These are phyloP conservation scores for Chamaea fasciata DNA, from an alignment of 2,113 vertebrate genomes.

Conservation along the genomic window DNA sequence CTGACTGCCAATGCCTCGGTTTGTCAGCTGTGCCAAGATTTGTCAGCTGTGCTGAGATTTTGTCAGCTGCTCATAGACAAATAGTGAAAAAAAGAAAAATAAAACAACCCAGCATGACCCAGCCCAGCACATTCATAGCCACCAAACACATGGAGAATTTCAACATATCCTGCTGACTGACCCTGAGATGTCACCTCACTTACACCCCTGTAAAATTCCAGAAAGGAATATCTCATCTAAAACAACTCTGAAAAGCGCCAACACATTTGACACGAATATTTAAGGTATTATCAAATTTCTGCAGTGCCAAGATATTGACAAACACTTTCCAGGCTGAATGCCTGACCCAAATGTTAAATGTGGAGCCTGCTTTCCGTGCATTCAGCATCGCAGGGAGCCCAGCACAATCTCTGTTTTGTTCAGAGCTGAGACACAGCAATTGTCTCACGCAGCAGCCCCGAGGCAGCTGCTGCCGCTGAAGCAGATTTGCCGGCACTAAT, in stretches of 20 bases:
- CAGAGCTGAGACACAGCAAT: background rate
- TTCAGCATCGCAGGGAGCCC: background rate
- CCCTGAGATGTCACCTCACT: background rate
- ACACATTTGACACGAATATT: background rate
- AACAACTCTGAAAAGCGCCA: background rate
- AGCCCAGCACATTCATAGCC: background rate
- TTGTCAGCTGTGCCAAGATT: background rate
- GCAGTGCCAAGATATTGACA: background rate
- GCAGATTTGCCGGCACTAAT: background rate
- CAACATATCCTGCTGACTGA: background rate
- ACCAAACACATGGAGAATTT: background rate
- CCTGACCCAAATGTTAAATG: background rate
- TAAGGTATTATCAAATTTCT: background rate
- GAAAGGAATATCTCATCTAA: background rate
- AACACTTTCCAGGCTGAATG: background rate
- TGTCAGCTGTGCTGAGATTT: background rate
- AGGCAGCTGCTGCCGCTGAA: slow-evolving; percentile 43
- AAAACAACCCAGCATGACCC: background rate
- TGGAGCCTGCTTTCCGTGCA: background rate
- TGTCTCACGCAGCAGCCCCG: background rate
- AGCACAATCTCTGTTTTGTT: background rate
- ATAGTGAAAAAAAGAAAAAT: background rate
- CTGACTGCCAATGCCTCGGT: background rate
- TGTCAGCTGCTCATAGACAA: slow-evolving; percentile 5
- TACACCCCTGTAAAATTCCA: background rate